These are phyloP conservation scores for Xiphias gladius DNA, from an alignment of 2,113 vertebrate species.

Conservation along the genomic window DNA sequence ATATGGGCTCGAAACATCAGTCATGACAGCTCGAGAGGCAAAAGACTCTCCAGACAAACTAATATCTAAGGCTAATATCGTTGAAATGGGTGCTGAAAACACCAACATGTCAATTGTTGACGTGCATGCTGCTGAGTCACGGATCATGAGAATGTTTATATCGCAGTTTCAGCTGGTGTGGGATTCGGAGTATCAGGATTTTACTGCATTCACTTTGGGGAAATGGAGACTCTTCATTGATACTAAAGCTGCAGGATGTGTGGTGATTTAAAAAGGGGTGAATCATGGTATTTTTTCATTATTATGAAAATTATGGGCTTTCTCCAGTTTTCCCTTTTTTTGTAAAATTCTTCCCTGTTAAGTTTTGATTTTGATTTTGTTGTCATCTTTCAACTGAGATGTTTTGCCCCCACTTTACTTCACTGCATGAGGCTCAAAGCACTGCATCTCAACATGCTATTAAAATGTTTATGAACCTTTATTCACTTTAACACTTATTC, in stretches of 20 bases:
- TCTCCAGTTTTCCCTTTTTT: too few species aligned
- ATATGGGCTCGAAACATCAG: conserved; percentile 24
- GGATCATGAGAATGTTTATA: not conserved
- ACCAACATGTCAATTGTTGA: not conserved
- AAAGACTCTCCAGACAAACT: not conserved
- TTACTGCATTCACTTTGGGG: not conserved
- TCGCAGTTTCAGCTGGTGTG: not conserved
- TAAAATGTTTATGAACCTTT: not conserved
- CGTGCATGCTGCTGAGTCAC: conserved; percentile 48
- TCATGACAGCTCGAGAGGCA: conserved; percentile 3
- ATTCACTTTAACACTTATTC: not conserved
- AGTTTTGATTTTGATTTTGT: too few species aligned
- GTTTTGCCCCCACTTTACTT: not conserved
- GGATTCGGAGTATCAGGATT: not conserved
- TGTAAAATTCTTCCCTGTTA: not conserved
- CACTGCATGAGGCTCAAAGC: not conserved
- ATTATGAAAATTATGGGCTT: not conserved
- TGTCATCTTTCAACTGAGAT: too few species aligned
- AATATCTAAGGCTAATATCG: not conserved
- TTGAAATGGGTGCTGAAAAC: not conserved
- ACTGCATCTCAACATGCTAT: not conserved
- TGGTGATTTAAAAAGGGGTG: not conserved
- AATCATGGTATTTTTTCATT: not conserved
- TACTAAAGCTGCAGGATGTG: not conserved
- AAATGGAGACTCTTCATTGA: not conserved